Evolutionary conservation across 2,113 vertebrate genomes (phyloP), one percentile per base, ranked within the genome.

Genomic region (Galeopterus variegatus): DNA sequence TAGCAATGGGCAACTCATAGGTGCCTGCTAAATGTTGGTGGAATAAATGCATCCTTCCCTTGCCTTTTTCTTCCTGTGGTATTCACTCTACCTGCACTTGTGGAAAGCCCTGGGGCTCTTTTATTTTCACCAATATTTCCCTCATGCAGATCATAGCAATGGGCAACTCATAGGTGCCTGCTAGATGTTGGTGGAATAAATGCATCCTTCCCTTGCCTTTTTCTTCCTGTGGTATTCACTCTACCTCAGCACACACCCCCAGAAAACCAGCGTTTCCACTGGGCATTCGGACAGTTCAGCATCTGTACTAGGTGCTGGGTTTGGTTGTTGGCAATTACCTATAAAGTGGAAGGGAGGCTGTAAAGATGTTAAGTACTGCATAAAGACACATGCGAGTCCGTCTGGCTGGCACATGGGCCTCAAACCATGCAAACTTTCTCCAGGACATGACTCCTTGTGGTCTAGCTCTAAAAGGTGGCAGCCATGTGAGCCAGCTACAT

Each of bases 1-100:
- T 3, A 41, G 21, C 6, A 1, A 33, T 48, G 10, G 11, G 1
- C 11, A 3, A 3, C 13, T n/a, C 24, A 0, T 6, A 31, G 41
- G 8, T 3, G 11, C 67, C 18, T 65, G 79, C 18, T 50, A 8
- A 33, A 1, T 33, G 33, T 36, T 10, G 76, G 48, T 81, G 56
- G 45, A 58, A 50, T 69, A 50, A 12, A 12, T 1, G 1, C 1
- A 7, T 56, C 24, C 26, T n/a, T 18, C 54, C 19, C 3, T 21
- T 15, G 24, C 5, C 31, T 31, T 24, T 23, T 12, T 6, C 41
- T 41, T 15, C 18, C 19, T 1, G 6, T 15, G n/a, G 28, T 36
- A 5, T 75, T 81, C 41, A 19, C 33, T 54, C 45, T 58, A 6
- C 76, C 11, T 4, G n/a, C n/a, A n/a, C n/a, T n/a, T n/a, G n/a